phyloP scores from a whole-genome alignment of 1,140 invertebrate species.

The Scaptomyza graminum region DNA sequence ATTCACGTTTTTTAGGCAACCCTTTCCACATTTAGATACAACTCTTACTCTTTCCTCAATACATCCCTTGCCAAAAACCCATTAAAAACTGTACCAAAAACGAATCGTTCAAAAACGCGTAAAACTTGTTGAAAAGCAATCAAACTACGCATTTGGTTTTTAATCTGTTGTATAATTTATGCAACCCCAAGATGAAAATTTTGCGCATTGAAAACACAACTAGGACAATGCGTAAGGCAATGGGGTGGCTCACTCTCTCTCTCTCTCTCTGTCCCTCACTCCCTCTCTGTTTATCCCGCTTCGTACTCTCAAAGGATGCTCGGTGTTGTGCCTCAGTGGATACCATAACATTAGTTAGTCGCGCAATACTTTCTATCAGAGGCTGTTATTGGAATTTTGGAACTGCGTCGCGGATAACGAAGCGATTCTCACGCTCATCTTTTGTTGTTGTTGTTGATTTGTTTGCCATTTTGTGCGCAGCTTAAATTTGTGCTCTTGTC shows the following conservation, averaged over 20 bases:
- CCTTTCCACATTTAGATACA: not conserved
- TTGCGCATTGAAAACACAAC: slow-evolving; percentile 14
- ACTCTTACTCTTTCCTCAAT: not conserved
- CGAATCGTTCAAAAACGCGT: slow-evolving; percentile 61
- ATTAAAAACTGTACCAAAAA: slow-evolving; percentile 59
- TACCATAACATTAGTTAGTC: slow-evolving; percentile 15
- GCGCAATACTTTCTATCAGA: slow-evolving; percentile 10
- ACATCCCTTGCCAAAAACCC: not conserved
- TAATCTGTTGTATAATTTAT: slow-evolving; percentile 65
- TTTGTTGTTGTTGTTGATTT: slow-evolving; percentile 7
- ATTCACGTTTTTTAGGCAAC: no score
- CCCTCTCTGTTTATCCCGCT: not conserved
- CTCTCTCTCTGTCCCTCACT: no score
- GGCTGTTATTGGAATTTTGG: slow-evolving; percentile 3
- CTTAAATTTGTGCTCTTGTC: slow-evolving; percentile 32
- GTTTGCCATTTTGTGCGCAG: slow-evolving; percentile 36
- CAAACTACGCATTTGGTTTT: slow-evolving; percentile 61
- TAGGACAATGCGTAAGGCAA: slow-evolving; percentile 36
- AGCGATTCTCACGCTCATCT: slow-evolving; percentile 36
- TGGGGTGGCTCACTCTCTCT: slow-evolving; percentile 56
- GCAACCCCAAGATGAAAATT: slow-evolving; percentile 60
- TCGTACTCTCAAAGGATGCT: slow-evolving; percentile 13
- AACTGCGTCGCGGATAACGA: slow-evolving; percentile 22
- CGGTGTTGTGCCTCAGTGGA: slow-evolving; percentile 14
- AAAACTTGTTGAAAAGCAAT: slow-evolving; percentile 74